Evolutionary conservation across 2,888 invertebrate species (phyloP), one percentile per base, ranked within the genome.

Genomic region (Agrotis puta): DNA sequence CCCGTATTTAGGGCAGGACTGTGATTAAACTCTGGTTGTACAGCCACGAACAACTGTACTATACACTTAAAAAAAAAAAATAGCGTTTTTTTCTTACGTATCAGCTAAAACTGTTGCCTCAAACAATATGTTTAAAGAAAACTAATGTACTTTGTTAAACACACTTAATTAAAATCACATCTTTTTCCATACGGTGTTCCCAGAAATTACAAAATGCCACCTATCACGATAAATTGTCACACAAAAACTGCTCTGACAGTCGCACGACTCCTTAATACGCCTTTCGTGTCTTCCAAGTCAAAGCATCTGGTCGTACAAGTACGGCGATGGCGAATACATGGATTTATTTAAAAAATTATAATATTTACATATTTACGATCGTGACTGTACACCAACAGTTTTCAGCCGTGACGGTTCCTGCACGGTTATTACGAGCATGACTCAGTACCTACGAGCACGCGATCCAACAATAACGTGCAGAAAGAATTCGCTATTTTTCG

Each of bases 401-500:
- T 79, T 70, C 67, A 72, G 78, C 74, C 81, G 82, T 76, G 72
- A 78, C 76, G 83, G 77, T 77, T 85, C 79, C 81, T 69, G 69
- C 75, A 83, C 78, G 82, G 84, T 85, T 85, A 85, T 88, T 87
- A 88, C 64, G 51, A 78, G 80, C 83, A 73, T 87, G 88, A 86
- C 84, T 83, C 85, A 85, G 80, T 84, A 73, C 72, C 65, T 63
- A 68, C 27, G 64, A 68, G 67, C 91, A 92, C 91, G 91, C 91
- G 87, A 92, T 87, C 67, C 66, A 16, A 83, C 85, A 81, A 88
- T 90, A 90, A 85, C 78, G 62, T 69, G 62, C 68, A 71, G 68
- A 77, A 74, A 78, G 63, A 73, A 81, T 65, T 57, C 33, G 56
- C 33, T 33, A 74, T 82, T 70, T 84, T 83, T 80, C 75, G 64